phyloP scores from a whole-genome alignment of 1,140 invertebrate species.

The Drosophila sproati region DNA sequence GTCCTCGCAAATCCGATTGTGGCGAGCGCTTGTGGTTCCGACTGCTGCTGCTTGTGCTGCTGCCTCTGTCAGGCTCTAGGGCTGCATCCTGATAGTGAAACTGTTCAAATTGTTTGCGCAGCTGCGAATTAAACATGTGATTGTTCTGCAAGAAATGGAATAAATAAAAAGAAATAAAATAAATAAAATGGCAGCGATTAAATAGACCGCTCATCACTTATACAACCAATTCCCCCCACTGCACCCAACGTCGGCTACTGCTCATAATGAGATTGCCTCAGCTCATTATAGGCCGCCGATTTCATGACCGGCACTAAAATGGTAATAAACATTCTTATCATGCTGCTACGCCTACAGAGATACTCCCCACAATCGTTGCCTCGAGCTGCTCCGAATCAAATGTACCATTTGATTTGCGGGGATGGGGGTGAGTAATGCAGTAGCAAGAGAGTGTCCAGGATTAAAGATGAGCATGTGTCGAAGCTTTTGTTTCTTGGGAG shows the following conservation, averaged over 20 bases:
- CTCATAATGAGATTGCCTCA: constrained; percentile 69
- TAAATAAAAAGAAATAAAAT: constrained; percentile 19
- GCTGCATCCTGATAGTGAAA: constrained; percentile 55
- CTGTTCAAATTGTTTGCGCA: constrained; percentile 72
- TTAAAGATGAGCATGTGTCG: constrained; percentile 2
- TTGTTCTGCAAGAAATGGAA: constrained; percentile 86
- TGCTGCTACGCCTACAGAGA: constrained; percentile 31
- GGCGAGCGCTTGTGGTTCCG: constrained; percentile 36
- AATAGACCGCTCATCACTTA: constrained; percentile 48
- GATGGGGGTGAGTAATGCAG: not conserved
- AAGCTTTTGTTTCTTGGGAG: not conserved
- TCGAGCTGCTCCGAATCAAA: constrained; percentile 65
- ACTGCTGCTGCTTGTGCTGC: not conserved
- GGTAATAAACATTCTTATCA: constrained; percentile 61
- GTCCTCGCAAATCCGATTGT: constrained; percentile 53
- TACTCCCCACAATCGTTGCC: constrained; percentile 45
- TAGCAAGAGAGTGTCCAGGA: not conserved
- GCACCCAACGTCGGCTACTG: not conserved
- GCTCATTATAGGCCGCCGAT: constrained; percentile 38
- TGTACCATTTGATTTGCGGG: constrained; percentile 62
- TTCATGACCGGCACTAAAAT: constrained; percentile 70
- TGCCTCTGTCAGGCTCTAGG: constrained; percentile 1
- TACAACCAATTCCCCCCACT: not conserved
- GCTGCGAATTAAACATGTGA: constrained; percentile 87
- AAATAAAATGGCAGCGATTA: constrained; percentile 57